Evolutionary conservation across 1,140 invertebrate species (phyloP).

Genomic region (Musca vetustissima): DNA sequence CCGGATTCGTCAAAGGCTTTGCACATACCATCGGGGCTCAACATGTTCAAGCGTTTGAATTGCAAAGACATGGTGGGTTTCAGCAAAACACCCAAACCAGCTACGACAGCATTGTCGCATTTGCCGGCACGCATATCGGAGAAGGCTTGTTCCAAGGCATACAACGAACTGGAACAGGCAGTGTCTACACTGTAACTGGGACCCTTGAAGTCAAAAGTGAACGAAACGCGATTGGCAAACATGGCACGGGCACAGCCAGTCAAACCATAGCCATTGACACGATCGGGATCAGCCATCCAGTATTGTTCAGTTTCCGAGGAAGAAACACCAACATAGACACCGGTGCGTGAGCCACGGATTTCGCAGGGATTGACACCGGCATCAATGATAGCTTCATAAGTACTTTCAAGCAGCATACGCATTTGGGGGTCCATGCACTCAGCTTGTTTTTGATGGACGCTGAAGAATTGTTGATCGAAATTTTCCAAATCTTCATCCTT

Average conservation of each 20-base stretch:
- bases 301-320: constrained; percentile 83
- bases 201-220: constrained; percentile 88
- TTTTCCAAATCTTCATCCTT: constrained; percentile 85
- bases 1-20: constrained; percentile 91
- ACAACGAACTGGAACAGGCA: constrained; percentile 90
- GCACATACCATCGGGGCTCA: constrained; percentile 84
- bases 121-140: constrained; percentile 78
- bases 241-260: constrained; percentile 91
- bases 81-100: constrained; percentile 78
- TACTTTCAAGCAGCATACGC: constrained; percentile 86
- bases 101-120: constrained; percentile 92
- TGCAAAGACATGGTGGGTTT: constrained; percentile 90
- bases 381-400: constrained; percentile 93
- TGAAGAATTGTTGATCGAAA: constrained; percentile 94
- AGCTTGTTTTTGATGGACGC: constrained; percentile 91
- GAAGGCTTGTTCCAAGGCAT: constrained; percentile 86
- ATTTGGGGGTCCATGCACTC: constrained; percentile 95
- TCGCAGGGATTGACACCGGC: constrained; percentile 83
- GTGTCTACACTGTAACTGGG: constrained; percentile 94
- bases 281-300: constrained; percentile 73
- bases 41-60: constrained; percentile 89
- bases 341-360: constrained; percentile 81
- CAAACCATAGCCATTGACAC: constrained; percentile 87
- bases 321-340: constrained; percentile 88
- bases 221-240: constrained; percentile 96